Evolutionary conservation across 2,113 vertebrate species (phyloP), one percentile per base, ranked within the genome.

Genomic region (Paratilapia polleni): DNA sequence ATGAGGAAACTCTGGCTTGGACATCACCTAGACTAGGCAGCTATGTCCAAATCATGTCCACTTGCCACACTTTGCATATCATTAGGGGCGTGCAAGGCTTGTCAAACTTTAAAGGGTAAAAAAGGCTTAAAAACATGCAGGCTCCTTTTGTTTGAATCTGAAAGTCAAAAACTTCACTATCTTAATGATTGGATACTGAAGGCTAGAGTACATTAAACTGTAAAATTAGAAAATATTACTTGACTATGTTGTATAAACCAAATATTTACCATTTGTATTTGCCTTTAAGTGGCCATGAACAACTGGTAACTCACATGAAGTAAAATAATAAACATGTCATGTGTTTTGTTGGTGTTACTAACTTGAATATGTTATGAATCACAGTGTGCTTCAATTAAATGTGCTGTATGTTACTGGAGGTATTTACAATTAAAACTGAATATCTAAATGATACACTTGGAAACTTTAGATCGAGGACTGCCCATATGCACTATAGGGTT

Each of bases 351-450:
- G 20, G 20, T 60, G 54, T 38, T 26, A 14, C 11, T 20, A 28
- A 22, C 4, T 8, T 43, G 12, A 31, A 49, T 47, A 11, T 31
- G 22, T 41, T 26, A 62, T 62, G 49, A 26, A 75, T 54, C 43
- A 78, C 10, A 20, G 26, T 11, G 11, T 11, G 24, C 1, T 22
- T 41, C 6, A n/a, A 52, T 41, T 73, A 78, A 81, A 73, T 52
- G 12, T 22, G 47, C 38, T 47, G 22, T 68, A 52, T 49, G 38
- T 28, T 79, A 38, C 52, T 28, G 24, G 12, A 70, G 66, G 24
- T 81, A 49, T 43, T 49, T 58, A 80, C 62, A 19, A 64, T 79
- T 79, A 64, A n/a, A 63, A 62, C 6, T 15, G 19, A 79, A 56
- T 19, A 34, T 20, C n/a, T 22, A 56, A 54, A 79, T 64, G 47